Evolutionary conservation across 2,113 vertebrate genomes (phyloP).

Genomic region (Eretmochelys imbricata): DNA sequence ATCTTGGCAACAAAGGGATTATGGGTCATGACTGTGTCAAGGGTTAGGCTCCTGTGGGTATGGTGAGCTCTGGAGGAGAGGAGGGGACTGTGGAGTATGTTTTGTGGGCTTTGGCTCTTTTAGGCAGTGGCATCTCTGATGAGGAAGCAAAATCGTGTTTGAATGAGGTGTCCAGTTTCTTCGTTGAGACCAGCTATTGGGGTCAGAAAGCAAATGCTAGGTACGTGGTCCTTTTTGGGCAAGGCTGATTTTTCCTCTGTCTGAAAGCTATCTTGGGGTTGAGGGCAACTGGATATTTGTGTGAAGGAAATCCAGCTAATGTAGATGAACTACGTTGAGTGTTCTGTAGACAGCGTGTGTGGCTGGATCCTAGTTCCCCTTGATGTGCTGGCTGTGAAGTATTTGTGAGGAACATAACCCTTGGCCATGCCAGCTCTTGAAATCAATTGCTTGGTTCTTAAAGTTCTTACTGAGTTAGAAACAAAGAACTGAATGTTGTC

Average conservation of each 20-base stretch:
- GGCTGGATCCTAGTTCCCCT: not conserved
- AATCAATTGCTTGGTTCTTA: not conserved
- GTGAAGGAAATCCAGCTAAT: rapidly evolving
- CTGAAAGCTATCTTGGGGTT: not conserved
- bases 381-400: not conserved
- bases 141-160: not conserved
- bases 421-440: not conserved
- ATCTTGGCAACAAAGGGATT: not conserved
- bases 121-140: slow-evolving; percentile 27
- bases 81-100: not conserved
- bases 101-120: not conserved
- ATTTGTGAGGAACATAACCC: rapidly evolving
- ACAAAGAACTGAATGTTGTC: not conserved
- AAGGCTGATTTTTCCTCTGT: not conserved
- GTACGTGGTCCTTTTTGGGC: not conserved
- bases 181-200: not conserved
- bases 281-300: not conserved
- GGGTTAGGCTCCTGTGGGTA: not conserved
- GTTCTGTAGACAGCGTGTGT: not conserved
- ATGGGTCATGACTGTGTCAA: not conserved
- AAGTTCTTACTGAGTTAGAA: not conserved
- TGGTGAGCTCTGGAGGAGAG: not conserved
- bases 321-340: not conserved
- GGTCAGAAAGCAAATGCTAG: rapidly evolving
- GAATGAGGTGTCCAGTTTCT: not conserved